These are phyloP conservation scores for Hydrophis major DNA, from an alignment of 2,797 vertebrate species.

Conservation along the genomic window DNA sequence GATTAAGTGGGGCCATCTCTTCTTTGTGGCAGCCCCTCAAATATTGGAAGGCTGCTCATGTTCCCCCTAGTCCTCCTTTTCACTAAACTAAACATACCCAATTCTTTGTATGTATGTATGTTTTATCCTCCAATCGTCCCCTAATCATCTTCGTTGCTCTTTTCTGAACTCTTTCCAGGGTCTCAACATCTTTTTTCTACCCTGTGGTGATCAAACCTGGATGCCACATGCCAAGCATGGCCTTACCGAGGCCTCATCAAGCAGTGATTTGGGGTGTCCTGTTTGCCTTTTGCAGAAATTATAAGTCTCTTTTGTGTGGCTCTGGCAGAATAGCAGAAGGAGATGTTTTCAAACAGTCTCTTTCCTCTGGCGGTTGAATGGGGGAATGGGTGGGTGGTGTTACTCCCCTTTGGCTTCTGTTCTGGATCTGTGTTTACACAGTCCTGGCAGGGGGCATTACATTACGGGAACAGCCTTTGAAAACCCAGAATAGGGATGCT, in stretches of 20 bases:
- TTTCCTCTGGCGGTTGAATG: not conserved
- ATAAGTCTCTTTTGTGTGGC: too few relatives aligned
- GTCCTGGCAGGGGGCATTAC: not conserved
- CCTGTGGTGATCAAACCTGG: not conserved
- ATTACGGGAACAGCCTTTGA: not conserved
- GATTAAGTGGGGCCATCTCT: not conserved
- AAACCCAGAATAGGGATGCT: not conserved
- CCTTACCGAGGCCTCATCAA: not conserved
- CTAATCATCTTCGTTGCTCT: not conserved
- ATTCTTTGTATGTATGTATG: fast-evolving
- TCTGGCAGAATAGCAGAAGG: not conserved
- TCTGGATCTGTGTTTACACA: not conserved
- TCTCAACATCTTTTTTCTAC: not conserved
- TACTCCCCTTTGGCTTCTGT: too few relatives aligned
- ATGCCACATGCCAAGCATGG: not conserved
- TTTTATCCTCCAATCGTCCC: not conserved
- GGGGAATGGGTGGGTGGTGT: not conserved
- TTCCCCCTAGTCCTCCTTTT: fast-evolving
- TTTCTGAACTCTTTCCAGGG: not conserved
- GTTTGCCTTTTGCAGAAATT: not conserved
- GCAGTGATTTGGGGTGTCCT: too few relatives aligned
- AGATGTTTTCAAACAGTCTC: not conserved
- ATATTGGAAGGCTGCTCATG: not conserved
- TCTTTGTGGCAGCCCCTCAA: not conserved
- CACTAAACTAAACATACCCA: not conserved